A percentile compares a stretch with the other conserved stretches of the same genome.
Conservation (phyloP, 2,888 invertebrate species). For the Meteorus colon region DNA sequence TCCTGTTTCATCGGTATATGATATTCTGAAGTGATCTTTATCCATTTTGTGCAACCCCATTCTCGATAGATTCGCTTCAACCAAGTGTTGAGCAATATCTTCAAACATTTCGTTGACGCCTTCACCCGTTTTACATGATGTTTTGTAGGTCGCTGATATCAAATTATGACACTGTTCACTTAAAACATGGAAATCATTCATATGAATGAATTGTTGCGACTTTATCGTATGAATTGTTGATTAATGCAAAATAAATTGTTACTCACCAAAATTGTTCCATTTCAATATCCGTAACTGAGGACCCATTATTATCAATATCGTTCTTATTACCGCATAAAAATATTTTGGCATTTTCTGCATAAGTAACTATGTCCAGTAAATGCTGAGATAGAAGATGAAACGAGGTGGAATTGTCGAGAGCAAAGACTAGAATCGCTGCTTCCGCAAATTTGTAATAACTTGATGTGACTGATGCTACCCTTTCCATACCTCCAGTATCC, state of each 20-base stretch:
- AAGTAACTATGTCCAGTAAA: conserved; percentile 92
- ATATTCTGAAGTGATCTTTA: conserved; percentile 84
- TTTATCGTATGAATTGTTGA: background rate
- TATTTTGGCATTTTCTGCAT: conserved; percentile 96
- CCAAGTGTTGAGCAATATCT: conserved; percentile 88
- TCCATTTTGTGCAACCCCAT: conserved; percentile 87
- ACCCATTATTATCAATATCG: conserved; percentile 83
- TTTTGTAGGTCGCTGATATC: conserved; percentile 90
- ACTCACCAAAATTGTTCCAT: conserved; percentile 89
- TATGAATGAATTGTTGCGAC: background rate
- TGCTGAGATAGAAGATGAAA: conserved; percentile 95
- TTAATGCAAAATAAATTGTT: background rate
- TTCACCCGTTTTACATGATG: conserved; percentile 90
- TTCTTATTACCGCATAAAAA: conserved; percentile 95
- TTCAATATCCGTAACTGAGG: conserved; percentile 89
- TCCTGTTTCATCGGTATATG: conserved; percentile 77
- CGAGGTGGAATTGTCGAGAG: conserved; percentile 91
- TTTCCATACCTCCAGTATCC: conserved; percentile 98
- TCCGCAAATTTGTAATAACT: conserved; percentile 97
- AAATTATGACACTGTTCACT: conserved; percentile 94
- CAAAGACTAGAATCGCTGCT: conserved; percentile 93
- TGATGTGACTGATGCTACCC: conserved; percentile 95
- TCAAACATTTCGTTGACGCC: conserved; percentile 94
- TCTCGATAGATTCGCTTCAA: conserved; percentile 86
- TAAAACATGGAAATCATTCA: conserved; percentile 62